These are phyloP conservation scores for Sciaenops ocellatus DNA, from an alignment of 2,797 vertebrate genomes.

Conservation along the genomic window DNA sequence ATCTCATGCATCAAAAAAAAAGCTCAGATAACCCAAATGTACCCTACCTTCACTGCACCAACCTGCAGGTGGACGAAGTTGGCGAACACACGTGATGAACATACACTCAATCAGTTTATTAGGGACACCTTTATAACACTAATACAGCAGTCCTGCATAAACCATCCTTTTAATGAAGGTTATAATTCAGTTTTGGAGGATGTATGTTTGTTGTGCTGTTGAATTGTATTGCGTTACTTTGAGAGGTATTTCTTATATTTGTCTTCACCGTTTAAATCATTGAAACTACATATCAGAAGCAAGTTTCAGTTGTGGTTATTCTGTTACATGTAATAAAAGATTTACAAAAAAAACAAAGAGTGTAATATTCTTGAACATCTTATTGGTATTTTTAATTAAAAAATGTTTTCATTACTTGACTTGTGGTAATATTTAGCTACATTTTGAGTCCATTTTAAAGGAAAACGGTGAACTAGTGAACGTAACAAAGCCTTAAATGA, in stretches of 20 bases:
- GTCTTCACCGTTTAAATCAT: not conserved
- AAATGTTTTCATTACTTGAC: not conserved
- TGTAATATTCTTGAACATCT: not conserved
- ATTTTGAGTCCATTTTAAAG: not conserved
- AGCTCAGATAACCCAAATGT: not conserved
- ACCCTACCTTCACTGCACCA: not conserved
- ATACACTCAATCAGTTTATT: not conserved
- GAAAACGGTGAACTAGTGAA: not conserved
- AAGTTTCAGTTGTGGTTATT: not conserved
- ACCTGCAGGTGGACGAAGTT: not conserved
- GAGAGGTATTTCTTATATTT: not conserved
- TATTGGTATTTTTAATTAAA: not conserved
- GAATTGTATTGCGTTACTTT: not conserved
- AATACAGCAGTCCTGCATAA: not conserved
- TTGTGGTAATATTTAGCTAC: not conserved
- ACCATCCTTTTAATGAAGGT: not conserved
- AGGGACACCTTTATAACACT: not conserved
- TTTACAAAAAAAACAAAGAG: not conserved
- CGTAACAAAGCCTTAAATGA: conserved; percentile 5
- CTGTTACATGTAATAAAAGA: not conserved
- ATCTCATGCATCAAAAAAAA: not conserved
- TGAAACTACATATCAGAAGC: not conserved
- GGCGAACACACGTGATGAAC: not conserved
- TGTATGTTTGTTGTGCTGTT: not conserved
- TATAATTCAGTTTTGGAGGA: not conserved